phyloP scores from a whole-genome alignment of 2,797 vertebrate species.

The Galago senegalensis region DNA sequence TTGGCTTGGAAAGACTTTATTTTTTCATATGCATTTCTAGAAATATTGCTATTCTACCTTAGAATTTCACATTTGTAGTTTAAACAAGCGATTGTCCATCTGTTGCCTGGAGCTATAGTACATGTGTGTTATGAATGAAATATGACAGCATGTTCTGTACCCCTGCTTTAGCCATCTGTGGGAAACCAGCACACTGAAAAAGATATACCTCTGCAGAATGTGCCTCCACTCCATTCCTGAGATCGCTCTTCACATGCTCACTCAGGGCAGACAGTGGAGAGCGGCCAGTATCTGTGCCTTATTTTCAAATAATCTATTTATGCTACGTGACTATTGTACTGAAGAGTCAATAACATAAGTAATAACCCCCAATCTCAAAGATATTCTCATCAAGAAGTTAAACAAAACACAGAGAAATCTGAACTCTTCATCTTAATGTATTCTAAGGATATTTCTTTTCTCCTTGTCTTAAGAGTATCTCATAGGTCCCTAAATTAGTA shows the following conservation, averaged over 20 bases:
- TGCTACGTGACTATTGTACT: not conserved
- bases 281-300: slow-evolving; percentile 64
- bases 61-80: slow-evolving; percentile 87
- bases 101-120: slow-evolving; percentile 84
- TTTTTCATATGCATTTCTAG: slow-evolving; percentile 85
- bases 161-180: slow-evolving; percentile 80
- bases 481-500: not conserved
- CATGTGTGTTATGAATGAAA: slow-evolving; percentile 86
- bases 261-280: slow-evolving; percentile 70
- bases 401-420: not conserved
- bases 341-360: slow-evolving; percentile 11
- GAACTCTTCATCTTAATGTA: slow-evolving; percentile 10
- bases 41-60: slow-evolving; percentile 86
- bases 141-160: slow-evolving; percentile 83
- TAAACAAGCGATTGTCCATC: slow-evolving; percentile 79
- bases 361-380: not conserved
- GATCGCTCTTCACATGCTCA: slow-evolving; percentile 64
- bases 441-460: not conserved
- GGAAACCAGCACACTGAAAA: slow-evolving; percentile 80
- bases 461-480: not conserved
- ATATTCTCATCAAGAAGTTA: not conserved
- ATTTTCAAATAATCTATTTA: slow-evolving; percentile 54
- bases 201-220: slow-evolving; percentile 83
- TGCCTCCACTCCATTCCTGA: slow-evolving; percentile 57
- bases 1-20: slow-evolving; percentile 77